Evolutionary conservation across 2,888 invertebrate genomes (phyloP).

Genomic region (Podotricha telesiphe): DNA sequence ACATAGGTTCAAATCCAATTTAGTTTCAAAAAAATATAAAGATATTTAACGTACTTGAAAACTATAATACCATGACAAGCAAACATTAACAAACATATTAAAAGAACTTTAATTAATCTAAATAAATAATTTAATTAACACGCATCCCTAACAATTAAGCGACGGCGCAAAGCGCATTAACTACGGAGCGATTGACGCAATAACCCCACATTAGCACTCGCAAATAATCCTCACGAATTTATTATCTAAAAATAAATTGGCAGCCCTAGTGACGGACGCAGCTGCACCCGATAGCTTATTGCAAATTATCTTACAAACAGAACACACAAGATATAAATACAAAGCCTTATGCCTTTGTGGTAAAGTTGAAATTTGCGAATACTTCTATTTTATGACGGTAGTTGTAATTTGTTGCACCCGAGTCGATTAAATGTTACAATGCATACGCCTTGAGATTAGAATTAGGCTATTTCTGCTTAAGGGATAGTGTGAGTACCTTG

Average conservation of each 20-base stretch:
- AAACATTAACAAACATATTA: neutral
- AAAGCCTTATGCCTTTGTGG: constrained; percentile 40
- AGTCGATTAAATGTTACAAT: constrained; percentile 61
- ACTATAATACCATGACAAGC: too few relatives aligned
- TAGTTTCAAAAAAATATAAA: too few relatives aligned
- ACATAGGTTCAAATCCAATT: too few relatives aligned
- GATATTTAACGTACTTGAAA: too few relatives aligned
- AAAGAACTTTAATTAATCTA: constrained; percentile 6
- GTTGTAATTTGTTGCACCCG: constrained; percentile 48
- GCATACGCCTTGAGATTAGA: constrained; percentile 56
- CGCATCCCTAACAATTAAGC: constrained; percentile 23
- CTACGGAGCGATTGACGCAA: constrained; percentile 58
- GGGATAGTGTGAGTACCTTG: constrained; percentile 14
- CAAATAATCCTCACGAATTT: constrained; percentile 72
- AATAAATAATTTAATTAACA: constrained; percentile 13
- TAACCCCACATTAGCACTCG: constrained; percentile 62
- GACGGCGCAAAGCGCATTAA: constrained; percentile 36
- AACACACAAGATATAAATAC: constrained; percentile 43
- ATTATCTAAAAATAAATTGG: constrained; percentile 74
- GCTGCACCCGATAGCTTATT: constrained; percentile 79
- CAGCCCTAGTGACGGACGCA: constrained; percentile 73
- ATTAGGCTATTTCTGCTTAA: constrained; percentile 51
- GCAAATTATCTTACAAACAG: constrained; percentile 63
- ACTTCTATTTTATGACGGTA: constrained; percentile 44
- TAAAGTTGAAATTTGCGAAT: constrained; percentile 49